A percentile compares a stretch with the other conserved stretches of the same genome.
Evolutionary conservation across 2,888 invertebrate genomes (phyloP).

Genomic region (Lysandra coridon): DNA sequence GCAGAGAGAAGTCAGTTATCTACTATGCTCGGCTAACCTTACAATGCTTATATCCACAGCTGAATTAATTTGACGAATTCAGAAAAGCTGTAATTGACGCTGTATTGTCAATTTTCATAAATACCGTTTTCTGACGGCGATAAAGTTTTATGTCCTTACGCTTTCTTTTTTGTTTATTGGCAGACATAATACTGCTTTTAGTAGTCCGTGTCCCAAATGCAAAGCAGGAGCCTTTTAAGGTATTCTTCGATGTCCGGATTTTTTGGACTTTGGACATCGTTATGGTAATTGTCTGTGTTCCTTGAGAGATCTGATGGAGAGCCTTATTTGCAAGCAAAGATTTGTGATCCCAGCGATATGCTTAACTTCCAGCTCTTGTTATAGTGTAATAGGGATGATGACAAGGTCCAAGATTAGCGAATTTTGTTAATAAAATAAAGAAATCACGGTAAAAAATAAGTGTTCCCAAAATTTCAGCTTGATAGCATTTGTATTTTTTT

Average conservation of each 20-base stretch:
- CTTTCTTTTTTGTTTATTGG: conserved; percentile 17
- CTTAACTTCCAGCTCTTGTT: background rate
- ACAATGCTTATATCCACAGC: background rate
- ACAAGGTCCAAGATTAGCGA: too few relatives aligned
- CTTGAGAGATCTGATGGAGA: background rate
- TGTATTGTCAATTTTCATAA: background rate
- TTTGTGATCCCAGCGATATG: background rate
- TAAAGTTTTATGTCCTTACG: conserved; percentile 5
- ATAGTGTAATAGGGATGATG: too few relatives aligned
- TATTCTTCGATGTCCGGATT: background rate
- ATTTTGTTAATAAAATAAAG: too few relatives aligned
- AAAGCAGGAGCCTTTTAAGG: background rate
- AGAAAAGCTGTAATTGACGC: background rate
- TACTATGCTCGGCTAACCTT: too few relatives aligned
- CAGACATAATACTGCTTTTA: conserved; percentile 3
- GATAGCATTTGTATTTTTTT: too few relatives aligned
- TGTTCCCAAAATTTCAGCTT: too few relatives aligned
- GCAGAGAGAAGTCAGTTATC: background rate
- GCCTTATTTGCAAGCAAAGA: background rate
- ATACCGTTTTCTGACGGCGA: background rate
- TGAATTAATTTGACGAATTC: background rate
- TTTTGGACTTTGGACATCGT: background rate
- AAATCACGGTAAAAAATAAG: too few relatives aligned
- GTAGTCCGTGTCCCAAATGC: background rate
- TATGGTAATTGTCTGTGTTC: background rate